Conservation (phyloP, 2,797 vertebrate species). For the Notolabrus celidotus region DNA sequence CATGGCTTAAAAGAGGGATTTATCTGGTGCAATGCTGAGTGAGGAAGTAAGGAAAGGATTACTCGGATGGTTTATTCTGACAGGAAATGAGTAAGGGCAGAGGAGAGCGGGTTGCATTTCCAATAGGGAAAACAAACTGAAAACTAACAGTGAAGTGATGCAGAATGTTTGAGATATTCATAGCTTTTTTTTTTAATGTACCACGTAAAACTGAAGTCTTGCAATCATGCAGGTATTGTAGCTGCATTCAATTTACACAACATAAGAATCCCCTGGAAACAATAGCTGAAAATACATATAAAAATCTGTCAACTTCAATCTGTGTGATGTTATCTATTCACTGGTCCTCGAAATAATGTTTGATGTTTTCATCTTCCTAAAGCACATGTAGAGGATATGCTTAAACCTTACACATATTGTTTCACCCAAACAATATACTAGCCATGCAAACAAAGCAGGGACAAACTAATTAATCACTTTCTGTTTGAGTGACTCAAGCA, state of each 20-base stretch:
- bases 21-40: not conserved
- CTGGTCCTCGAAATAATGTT: too few relatives aligned
- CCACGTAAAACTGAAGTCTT: too few relatives aligned
- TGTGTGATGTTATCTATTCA: too few relatives aligned
- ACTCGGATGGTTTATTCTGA: not conserved
- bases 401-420: not conserved
- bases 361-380: not conserved
- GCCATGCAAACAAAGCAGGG: slow-evolving; percentile 20
- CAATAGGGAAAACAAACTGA: not conserved
- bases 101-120: not conserved
- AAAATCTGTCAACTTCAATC: too few relatives aligned
- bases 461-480: slow-evolving; percentile 19
- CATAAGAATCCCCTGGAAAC: too few relatives aligned
- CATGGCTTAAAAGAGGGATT: slow-evolving; percentile 3
- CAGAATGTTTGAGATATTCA: not conserved
- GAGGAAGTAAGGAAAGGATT: not conserved
- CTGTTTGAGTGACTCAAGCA: slow-evolving; percentile 11
- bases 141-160: not conserved
- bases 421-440: slow-evolving; percentile 10
- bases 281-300: too few relatives aligned
- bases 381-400: not conserved
- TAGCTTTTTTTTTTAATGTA: not conserved
- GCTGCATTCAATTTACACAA: too few relatives aligned
- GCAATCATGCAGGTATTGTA: too few relatives aligned
- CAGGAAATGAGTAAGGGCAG: not conserved